Evolutionary conservation across 2,113 vertebrate species (phyloP).

Genomic region (Myotis brandtii): DNA sequence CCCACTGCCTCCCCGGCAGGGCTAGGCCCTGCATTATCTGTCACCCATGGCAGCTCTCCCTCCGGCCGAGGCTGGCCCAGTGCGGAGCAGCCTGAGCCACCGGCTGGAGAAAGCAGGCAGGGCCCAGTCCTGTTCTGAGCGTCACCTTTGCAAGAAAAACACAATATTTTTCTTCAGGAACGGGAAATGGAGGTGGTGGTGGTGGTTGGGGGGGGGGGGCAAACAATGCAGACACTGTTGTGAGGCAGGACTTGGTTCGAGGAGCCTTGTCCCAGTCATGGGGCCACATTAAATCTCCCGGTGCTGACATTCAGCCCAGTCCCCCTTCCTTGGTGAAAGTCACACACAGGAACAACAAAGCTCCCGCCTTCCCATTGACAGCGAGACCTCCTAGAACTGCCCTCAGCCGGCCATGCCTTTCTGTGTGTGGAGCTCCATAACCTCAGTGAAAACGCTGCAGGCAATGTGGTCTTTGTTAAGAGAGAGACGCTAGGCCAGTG

Average conservation of each 20-base stretch:
- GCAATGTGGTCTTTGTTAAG: neutral
- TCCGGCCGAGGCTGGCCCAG: neutral
- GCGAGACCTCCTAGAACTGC: neutral
- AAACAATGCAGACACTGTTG: neutral
- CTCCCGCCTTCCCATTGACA: constrained; percentile 15
- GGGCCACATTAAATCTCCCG: constrained; percentile 32
- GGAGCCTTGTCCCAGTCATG: neutral
- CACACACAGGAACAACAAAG: neutral
- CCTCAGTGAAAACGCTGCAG: neutral
- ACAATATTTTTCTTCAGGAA: neutral
- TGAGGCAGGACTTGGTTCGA: neutral
- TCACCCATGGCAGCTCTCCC: neutral
- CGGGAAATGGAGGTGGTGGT: accelerated
- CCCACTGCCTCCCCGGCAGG: neutral
- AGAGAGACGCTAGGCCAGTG: neutral
- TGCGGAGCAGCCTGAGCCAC: neutral
- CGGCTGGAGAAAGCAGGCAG: neutral
- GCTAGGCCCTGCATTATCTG: neutral
- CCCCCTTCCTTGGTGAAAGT: constrained; percentile 38
- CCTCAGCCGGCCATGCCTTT: neutral
- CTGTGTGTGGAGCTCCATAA: neutral
- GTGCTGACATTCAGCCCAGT: constrained; percentile 51
- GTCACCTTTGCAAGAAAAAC: neutral
- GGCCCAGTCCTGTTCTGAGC: neutral
- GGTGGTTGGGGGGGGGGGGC: too few relatives aligned